Conservation (phyloP, 2,797 vertebrate species). For the Manis crassicaudata region DNA sequence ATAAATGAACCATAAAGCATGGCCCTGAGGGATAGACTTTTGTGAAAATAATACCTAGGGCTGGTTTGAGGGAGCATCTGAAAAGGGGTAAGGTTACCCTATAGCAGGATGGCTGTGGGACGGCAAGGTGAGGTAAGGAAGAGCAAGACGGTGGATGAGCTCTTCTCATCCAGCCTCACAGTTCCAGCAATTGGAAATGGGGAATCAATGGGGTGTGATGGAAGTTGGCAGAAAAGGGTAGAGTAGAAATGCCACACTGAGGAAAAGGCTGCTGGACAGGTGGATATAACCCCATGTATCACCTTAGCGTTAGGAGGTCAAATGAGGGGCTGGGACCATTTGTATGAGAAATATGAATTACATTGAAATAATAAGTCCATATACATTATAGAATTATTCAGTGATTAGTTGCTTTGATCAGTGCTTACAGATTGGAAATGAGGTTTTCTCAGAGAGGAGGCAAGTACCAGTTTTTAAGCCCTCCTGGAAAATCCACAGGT, state of each 20-base stretch:
- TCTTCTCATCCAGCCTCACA: not conserved
- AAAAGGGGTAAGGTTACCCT: not conserved
- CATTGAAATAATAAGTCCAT: not conserved
- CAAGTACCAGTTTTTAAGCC: not conserved
- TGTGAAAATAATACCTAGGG: not conserved
- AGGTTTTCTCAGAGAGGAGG: not conserved
- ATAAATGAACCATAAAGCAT: not conserved
- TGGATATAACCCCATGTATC: not conserved
- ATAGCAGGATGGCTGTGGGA: not conserved
- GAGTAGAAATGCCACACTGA: not conserved
- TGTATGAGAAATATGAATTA: not conserved
- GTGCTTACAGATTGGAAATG: not conserved
- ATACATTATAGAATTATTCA: not conserved
- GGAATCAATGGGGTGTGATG: not conserved
- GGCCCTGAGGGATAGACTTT: not conserved
- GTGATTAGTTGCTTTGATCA: not conserved
- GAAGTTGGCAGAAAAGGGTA: not conserved
- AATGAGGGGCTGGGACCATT: not conserved
- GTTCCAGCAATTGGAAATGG: not conserved
- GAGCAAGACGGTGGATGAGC: not conserved
- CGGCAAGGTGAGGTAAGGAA: not conserved
- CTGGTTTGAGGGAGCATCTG: not conserved
- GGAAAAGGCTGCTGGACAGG: not conserved
- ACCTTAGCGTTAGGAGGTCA: not conserved
- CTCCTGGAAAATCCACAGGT: not conserved